Base-by-base conservation (phyloP, 2,888 invertebrate species). In the Mimachlamys varia region DNA sequence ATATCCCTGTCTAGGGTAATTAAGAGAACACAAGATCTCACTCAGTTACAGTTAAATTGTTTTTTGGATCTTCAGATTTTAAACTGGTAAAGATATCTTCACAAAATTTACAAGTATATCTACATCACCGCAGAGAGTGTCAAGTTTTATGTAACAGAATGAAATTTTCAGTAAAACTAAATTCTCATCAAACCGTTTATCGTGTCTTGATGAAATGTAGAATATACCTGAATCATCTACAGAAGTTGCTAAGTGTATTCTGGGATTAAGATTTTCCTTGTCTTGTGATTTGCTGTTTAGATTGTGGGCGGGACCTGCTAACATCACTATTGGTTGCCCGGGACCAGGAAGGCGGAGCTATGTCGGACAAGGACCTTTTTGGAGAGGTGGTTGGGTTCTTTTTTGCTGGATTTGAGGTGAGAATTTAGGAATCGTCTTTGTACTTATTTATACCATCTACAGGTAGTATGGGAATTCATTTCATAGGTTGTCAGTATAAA, bases 371-470 rank as follows among this genome's bases (percentile, higher is more conserved):
- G 13, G 93, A 95, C 10, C 92, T 96, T 88, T 93, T 93, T 89
- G 94, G 94, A 49, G 94, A 96, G 87, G 94, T 95, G 50, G 93
- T 94, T 58, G 95, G 95, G 0, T 93, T 96, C 89, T 92, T 96
- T 89, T 92, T 95, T 88, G 96, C 96, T 88, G 96, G 96, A 12
- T 95, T 95, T 93, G 96, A 96, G 94, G 96, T 95, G 92, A 92
- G 92, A 10, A 27, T 55, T 90, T 58, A n/a, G 7, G 58, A 58
- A 50, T 50, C 7, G 7, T 50, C n/a, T n/a, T n/a, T n/a, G n/a
- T n/a, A n/a, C n/a, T n/a, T n/a, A n/a, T n/a, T n/a, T n/a, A n/a
- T n/a, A n/a, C n/a, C n/a, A n/a, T n/a, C n/a, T n/a, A n/a, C n/a
- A n/a, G n/a, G n/a, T n/a, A n/a, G n/a, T n/a, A n/a, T n/a, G n/a